Evolutionary conservation across 2,113 vertebrate genomes (phyloP).

Genomic region (Scortum barcoo): DNA sequence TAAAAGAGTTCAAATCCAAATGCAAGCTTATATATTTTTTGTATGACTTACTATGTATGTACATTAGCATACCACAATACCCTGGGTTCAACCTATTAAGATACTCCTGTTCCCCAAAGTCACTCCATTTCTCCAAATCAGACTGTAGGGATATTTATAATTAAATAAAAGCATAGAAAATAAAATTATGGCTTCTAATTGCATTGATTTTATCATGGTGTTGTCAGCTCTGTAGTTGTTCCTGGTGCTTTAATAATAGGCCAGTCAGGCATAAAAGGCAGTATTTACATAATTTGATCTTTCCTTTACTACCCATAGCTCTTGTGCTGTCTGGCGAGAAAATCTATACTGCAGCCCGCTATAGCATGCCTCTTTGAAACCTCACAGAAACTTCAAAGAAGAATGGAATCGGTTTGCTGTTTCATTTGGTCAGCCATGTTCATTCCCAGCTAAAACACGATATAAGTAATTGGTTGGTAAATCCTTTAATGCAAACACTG

Average conservation of each 20-base stretch:
- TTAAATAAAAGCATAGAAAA: slow-evolving; percentile 18
- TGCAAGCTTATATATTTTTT: slow-evolving; percentile 30
- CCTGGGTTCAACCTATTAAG: slow-evolving; percentile 39
- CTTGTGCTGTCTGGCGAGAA: background rate
- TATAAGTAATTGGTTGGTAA: slow-evolving; percentile 29
- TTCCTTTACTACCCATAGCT: slow-evolving; percentile 17
- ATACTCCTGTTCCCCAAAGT: slow-evolving; percentile 16
- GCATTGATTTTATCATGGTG: slow-evolving; percentile 3
- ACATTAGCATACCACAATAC: slow-evolving; percentile 27
- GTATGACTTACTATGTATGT: slow-evolving; percentile 6
- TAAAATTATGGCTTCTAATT: slow-evolving; percentile 32
- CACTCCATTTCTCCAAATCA: slow-evolving; percentile 6
- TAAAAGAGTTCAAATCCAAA: slow-evolving; percentile 42
- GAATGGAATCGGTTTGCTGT: background rate
- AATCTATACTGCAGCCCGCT: slow-evolving; percentile 6
- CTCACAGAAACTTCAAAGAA: background rate
- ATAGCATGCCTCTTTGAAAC: background rate
- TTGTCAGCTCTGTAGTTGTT: slow-evolving; percentile 9
- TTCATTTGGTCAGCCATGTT: background rate
- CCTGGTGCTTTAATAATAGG: slow-evolving; percentile 22
- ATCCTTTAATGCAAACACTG: slow-evolving; percentile 22
- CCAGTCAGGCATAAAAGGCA: slow-evolving; percentile 6
- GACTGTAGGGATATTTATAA: slow-evolving; percentile 39
- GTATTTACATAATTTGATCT: slow-evolving; percentile 11
- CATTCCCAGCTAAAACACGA: background rate